These are phyloP conservation scores for Aspidiotus destructor DNA, from an alignment of 2,888 invertebrate species.

Conservation along the genomic window DNA sequence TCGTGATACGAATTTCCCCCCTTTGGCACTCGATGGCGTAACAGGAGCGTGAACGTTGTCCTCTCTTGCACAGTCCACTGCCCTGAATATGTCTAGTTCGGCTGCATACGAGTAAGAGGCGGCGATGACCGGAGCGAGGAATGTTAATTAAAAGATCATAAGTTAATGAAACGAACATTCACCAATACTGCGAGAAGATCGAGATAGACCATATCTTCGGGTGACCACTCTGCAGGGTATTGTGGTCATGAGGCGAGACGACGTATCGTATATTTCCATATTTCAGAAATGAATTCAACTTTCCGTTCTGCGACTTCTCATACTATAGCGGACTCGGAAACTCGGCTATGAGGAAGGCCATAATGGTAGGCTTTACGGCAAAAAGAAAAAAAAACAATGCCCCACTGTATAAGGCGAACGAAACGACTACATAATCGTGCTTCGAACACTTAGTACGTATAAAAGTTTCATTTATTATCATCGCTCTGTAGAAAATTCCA, in stretches of 20 bases:
- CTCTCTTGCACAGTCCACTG: too few species aligned
- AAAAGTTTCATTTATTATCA: conserved; percentile 27
- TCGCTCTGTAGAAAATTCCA: conserved; percentile 29
- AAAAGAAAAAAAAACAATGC: conserved; percentile 13
- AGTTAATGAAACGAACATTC: too few species aligned
- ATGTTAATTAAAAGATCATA: background rate
- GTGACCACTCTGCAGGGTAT: too few species aligned
- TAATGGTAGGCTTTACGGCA: conserved; percentile 6
- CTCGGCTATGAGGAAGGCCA: background rate
- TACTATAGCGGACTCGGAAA: background rate
- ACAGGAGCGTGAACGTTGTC: background rate
- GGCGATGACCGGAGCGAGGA: background rate
- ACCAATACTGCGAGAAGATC: too few species aligned
- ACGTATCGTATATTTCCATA: conserved; percentile 8
- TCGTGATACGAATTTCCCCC: background rate
- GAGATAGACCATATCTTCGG: too few species aligned
- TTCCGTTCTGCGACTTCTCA: conserved; percentile 14
- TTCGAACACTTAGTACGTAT: background rate
- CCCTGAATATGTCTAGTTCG: background rate
- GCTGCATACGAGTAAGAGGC: background rate
- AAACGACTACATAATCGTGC: conserved; percentile 6
- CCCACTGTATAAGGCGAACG: conserved; percentile 20
- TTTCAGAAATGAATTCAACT: conserved; percentile 20
- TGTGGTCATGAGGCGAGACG: background rate
- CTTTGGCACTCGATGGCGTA: background rate